phyloP scores from a whole-genome alignment of 2,113 vertebrate species.

The Bos javanicus region DNA sequence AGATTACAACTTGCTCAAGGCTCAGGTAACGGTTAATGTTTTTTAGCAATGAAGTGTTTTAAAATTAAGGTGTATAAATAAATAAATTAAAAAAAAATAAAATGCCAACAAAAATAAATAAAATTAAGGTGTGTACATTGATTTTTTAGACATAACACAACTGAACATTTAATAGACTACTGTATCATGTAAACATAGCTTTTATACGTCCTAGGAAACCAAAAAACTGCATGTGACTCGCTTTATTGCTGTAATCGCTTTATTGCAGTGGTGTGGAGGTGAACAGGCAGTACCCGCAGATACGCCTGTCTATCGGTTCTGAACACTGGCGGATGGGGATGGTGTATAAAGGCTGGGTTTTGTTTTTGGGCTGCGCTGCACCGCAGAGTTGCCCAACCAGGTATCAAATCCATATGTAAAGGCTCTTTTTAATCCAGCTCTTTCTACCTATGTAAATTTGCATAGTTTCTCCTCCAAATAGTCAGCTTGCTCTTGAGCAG shows the following conservation, averaged over 20 bases:
- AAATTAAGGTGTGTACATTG: neutral
- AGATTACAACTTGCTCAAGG: neutral
- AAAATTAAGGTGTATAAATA: neutral
- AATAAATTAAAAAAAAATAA: too few relatives aligned
- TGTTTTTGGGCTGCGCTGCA: neutral
- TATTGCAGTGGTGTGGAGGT: neutral
- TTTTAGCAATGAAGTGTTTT: neutral
- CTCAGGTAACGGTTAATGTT: neutral
- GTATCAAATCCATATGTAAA: neutral
- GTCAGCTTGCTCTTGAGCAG: neutral
- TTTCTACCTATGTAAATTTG: neutral
- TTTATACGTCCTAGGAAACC: neutral
- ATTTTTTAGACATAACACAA: neutral
- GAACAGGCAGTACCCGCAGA: neutral
- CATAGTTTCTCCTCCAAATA: neutral
- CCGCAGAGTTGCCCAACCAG: neutral
- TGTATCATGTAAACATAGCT: neutral
- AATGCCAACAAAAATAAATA: neutral
- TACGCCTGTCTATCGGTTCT: neutral
- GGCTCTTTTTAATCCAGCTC: neutral
- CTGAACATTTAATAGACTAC: neutral
- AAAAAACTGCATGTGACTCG: neutral
- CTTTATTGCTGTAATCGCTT: neutral
- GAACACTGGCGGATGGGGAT: neutral
- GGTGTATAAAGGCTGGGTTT: neutral